Conservation (phyloP, 1,140 invertebrate species). For the Neodiprion fabricii region DNA sequence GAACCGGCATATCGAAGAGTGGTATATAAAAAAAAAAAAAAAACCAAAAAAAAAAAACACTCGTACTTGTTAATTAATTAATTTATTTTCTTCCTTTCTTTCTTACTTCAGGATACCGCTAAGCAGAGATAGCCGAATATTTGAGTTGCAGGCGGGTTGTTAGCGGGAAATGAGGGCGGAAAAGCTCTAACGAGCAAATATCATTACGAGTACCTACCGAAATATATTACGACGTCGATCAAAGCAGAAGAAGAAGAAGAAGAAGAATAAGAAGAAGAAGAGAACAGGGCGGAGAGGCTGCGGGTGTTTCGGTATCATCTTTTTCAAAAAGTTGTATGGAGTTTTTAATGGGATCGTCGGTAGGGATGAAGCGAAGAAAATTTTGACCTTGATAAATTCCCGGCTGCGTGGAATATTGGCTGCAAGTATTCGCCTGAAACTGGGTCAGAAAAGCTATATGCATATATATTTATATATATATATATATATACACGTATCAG, state of each 20-base stretch:
- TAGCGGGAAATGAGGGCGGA: background rate
- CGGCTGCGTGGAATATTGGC: too few species aligned
- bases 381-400: too few species aligned
- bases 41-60: too few species aligned
- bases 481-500: constrained; percentile 26
- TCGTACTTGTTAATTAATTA: too few species aligned
- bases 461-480: background rate
- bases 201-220: constrained; percentile 29
- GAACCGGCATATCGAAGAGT: too few species aligned
- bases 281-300: background rate
- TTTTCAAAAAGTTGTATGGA: background rate
- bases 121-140: constrained; percentile 25
- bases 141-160: constrained; percentile 27
- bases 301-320: background rate
- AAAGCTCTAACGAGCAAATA: constrained; percentile 30
- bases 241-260: constrained; percentile 14
- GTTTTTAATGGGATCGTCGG: background rate
- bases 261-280: constrained; percentile 15
- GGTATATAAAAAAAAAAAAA: too few species aligned
- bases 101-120: too few species aligned
- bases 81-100: too few species aligned
- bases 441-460: background rate
- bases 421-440: background rate
- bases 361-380: too few species aligned
- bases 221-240: constrained; percentile 30